Evolutionary conservation across 2,888 invertebrate species (phyloP).

Genomic region (Pachycephus smyrnensis): DNA sequence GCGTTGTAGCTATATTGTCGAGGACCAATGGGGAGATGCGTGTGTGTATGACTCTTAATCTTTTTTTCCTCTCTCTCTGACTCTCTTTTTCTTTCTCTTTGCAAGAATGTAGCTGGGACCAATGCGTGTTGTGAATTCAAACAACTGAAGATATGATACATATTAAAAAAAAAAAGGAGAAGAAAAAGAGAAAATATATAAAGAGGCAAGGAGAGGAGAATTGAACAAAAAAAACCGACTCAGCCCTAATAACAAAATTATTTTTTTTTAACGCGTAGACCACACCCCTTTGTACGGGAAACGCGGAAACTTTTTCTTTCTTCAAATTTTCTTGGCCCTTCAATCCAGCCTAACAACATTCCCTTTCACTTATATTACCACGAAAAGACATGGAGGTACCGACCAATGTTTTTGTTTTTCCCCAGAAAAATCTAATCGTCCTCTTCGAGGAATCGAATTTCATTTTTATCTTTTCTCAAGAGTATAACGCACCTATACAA

Average conservation of each 20-base stretch:
- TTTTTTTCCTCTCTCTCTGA: not conserved
- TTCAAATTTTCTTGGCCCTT: not conserved
- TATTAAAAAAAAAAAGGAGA: not conserved
- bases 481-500: not conserved
- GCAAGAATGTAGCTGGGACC: not conserved
- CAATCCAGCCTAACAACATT: not conserved
- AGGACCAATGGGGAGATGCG: conserved; percentile 51
- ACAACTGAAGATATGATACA: not conserved
- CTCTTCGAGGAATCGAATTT: not conserved
- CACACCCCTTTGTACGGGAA: not conserved
- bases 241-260: not conserved
- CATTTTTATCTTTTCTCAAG: not conserved
- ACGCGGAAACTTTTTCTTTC: not conserved
- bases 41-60: conserved; percentile 18
- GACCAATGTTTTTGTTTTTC: not conserved
- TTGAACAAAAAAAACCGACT: not conserved
- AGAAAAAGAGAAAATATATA: not conserved
- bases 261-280: not conserved
- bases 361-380: not conserved
- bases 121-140: not conserved
- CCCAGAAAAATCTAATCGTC: not conserved
- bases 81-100: not conserved
- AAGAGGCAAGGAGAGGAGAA: not conserved
- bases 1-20: conserved; percentile 59
- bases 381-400: not conserved